Evolutionary conservation across 2,113 vertebrate genomes (phyloP), one percentile per base, ranked within the genome.

Genomic region (Dinomys branickii): DNA sequence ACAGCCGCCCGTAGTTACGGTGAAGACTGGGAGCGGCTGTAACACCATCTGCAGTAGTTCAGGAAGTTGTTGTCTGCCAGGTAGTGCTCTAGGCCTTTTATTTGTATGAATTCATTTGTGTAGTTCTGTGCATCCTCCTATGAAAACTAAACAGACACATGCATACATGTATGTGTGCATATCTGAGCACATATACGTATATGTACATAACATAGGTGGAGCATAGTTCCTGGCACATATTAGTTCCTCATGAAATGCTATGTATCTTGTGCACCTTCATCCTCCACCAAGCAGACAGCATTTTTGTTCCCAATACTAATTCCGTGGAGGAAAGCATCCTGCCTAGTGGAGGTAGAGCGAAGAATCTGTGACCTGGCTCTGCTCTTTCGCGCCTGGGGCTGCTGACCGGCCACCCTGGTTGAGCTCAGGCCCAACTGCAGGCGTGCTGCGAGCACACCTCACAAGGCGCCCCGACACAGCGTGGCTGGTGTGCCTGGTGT

Each of bases 241-340:
- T 81, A 78, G 59, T 56, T 85, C 52, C 85, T 77, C 52, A 59
- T 35, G 75, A 85, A 84, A 59, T 69, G 58, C 75, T 75, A 56
- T 59, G 92, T 95, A 38, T 22, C n/a, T n/a, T n/a, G n/a, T 85
- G 52, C 20, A n/a, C 44, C 61, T 19, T 89, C 41, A 65, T 63
- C 75, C 19, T 61, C 58, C 6, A 54, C 26, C 16, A 54, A 41
- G 30, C 81, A 82, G 83, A 80, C 90, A 61, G 35, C 47, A 84
- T 93, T 92, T 93, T 67, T 59, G 90, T 63, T 95, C n/a, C 14
- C 73, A 50, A 91, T 82, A 91, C 65, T 71, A 90, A 86, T 77
- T 84, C 35, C 58, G 87, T 93, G 67, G 95, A 93, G 38, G 12
- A 92, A 90, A 90, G 44, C 28, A 24, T 88, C 63, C 75, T 95